Base-by-base conservation (phyloP, 1,140 invertebrate genomes). In the Meloidogyne exigua region DNA sequence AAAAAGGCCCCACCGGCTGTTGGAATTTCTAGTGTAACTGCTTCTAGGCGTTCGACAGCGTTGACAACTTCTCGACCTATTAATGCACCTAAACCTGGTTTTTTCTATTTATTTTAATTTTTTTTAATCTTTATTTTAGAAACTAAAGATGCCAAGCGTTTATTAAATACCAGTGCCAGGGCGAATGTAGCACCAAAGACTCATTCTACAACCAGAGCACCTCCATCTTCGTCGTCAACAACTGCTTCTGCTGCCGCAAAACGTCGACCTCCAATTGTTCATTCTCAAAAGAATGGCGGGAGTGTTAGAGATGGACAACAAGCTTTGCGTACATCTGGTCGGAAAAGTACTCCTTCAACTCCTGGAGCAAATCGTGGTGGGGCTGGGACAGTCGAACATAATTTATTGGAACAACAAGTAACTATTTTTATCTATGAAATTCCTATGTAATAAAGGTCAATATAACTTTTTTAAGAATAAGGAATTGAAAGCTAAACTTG, bases 1-100 rank as follows among this genome's bases (percentile, higher is more conserved):
- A 85, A 62, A 10, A 70, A 18, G 5, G 75, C 74, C 10, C 64
- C 39, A 11, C n/a, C 74, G 4, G 57, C 66, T 63, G 28, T 32
- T 7, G 12, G 23, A 2, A 62, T 64, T 26, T 71, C 70, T 0
- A 62, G 49, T 57, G 13, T 78, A 9, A 23, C 69, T 10, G 25
- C 72, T 21, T 18, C 44, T 36, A 26, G 26, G 39, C 28, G 5
- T 26, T 65, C 44, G 26, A 72, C 39, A 18, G 21, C 36, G 23
- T 15, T 32, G 23, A 4, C 76, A 13, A 57, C 63, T 28, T 15
- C 78, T 26, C 76, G 64, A 21, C 32, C 28, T 28, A 23, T 68
- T 63, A 23, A 15, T 65, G 65, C 12, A 32, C 28, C 63, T 11
- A 42, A 44, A 69, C 66, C 72, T 26, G 42, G 71, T 39, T 73